A percentile compares a stretch with the other conserved stretches of the same genome.
Conservation (phyloP, 2,797 vertebrate species). For the Microctenopoma stevenorrisi region DNA sequence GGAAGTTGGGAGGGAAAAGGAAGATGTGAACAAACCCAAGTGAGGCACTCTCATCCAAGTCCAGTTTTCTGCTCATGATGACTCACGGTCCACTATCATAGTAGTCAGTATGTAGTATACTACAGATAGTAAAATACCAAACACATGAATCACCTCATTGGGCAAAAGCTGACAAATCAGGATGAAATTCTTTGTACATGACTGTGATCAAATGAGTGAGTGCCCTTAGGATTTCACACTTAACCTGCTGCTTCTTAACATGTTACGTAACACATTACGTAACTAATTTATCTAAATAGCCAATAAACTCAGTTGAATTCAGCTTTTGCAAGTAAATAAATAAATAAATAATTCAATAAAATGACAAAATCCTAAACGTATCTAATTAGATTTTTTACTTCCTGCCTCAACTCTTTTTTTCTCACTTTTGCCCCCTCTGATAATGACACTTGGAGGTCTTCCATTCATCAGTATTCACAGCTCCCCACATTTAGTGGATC, state of each 20-base stretch:
- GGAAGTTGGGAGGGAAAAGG: conserved; percentile 60
- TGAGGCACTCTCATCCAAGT: conserved; percentile 34
- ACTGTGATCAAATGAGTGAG: no score
- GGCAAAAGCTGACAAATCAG: conserved; percentile 42
- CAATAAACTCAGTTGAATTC: no score
- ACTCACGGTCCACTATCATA: conserved; percentile 68
- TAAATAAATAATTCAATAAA: no score
- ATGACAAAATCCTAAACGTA: conserved; percentile 5
- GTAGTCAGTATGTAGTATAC: conserved; percentile 22
- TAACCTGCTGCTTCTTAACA: background rate
- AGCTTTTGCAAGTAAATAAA: no score
- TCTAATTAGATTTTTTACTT: conserved; percentile 35
- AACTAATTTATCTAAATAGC: background rate
- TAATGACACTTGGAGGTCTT: conserved; percentile 23
- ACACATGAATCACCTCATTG: conserved; percentile 57
- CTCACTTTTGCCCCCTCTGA: conserved; percentile 9
- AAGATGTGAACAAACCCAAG: conserved; percentile 41
- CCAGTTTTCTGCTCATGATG: conserved; percentile 56
- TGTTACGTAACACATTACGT: background rate
- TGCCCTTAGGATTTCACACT: background rate
- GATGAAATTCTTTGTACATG: conserved; percentile 34
- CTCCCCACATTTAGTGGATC: conserved; percentile 13
- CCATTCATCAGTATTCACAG: conserved; percentile 40
- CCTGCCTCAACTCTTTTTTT: background rate
- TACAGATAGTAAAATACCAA: conserved; percentile 44